Conservation (phyloP, 2,797 vertebrate species). For the Leptoclinus maculatus region DNA sequence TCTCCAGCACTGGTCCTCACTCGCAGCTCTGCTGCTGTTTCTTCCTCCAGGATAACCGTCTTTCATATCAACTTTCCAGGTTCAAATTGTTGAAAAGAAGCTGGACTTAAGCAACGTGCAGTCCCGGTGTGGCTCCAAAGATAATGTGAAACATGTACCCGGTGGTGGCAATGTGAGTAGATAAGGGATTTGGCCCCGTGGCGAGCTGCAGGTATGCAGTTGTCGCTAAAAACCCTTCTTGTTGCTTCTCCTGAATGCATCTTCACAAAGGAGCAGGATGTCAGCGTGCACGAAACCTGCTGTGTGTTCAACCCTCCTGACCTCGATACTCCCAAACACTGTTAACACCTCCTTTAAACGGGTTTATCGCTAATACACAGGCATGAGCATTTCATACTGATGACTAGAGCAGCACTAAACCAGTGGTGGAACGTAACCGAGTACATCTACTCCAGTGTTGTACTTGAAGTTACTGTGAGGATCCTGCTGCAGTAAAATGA, state of each 20-base stretch:
- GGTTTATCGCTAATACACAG: conserved; percentile 22
- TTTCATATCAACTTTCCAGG: conserved; percentile 76
- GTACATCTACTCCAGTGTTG: no score
- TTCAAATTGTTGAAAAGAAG: conserved; percentile 85
- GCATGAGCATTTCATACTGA: conserved; percentile 63
- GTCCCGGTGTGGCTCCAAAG: conserved; percentile 95
- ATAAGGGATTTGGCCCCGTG: conserved; percentile 8
- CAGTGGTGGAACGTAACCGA: no score
- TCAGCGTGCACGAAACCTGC: conserved; percentile 63
- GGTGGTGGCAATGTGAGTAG: conserved; percentile 87
- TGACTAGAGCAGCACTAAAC: conserved; percentile 4
- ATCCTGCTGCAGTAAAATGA: no score
- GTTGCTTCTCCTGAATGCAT: conserved; percentile 60
- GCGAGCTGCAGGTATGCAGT: conserved; percentile 31
- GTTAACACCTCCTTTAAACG: conserved; percentile 60
- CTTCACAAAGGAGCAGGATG: conserved; percentile 50
- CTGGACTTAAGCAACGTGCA: conserved; percentile 83
- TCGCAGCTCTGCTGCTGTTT: conserved; percentile 27
- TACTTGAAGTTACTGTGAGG: no score
- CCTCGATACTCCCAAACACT: conserved; percentile 27
- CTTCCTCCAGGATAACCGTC: conserved; percentile 61
- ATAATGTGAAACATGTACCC: conserved; percentile 94
- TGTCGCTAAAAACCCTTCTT: conserved; percentile 12
- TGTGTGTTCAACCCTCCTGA: conserved; percentile 48
- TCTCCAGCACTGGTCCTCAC: conserved; percentile 47